Evolutionary conservation across 1,140 invertebrate species (phyloP).

Genomic region (Drosophila baimaii): DNA sequence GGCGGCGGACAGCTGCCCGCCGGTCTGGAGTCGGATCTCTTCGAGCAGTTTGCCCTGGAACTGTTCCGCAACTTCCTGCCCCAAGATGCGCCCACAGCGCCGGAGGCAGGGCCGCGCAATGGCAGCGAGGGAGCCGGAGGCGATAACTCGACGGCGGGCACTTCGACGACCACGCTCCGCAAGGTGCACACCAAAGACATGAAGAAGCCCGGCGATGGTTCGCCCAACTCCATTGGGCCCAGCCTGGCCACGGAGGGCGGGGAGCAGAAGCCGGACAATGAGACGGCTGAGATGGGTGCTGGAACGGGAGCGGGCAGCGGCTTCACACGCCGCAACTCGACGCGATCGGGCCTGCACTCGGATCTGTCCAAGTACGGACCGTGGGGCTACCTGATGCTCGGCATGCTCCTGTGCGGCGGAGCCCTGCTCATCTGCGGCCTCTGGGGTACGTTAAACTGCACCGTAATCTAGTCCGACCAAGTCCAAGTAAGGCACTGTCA

Average conservation of each 20-base stretch:
- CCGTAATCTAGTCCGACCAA: constrained; percentile 59
- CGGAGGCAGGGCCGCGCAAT: constrained; percentile 56
- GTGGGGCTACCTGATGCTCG: constrained; percentile 88
- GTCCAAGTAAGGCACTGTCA: constrained; percentile 71
- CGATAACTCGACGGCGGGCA: constrained; percentile 37
- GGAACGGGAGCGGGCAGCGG: constrained; percentile 52
- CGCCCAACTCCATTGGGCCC: constrained; percentile 64
- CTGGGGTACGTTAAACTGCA: constrained; percentile 85
- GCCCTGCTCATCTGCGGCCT: constrained; percentile 88
- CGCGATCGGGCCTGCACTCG: constrained; percentile 75
- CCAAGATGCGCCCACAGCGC: constrained; percentile 65
- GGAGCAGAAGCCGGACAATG: constrained; percentile 53
- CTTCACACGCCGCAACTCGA: constrained; percentile 75
- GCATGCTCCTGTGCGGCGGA: constrained; percentile 87
- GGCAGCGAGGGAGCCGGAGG: constrained; percentile 27
- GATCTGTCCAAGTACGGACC: constrained; percentile 87
- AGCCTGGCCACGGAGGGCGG: constrained; percentile 8
- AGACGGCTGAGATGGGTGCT: constrained; percentile 37
- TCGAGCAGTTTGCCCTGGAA: constrained; percentile 80
- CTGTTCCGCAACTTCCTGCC: constrained; percentile 78
- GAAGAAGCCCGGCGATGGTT: constrained; percentile 67
- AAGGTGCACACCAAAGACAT: constrained; percentile 79
- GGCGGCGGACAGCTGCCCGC: constrained; percentile 67
- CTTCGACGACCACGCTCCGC: constrained; percentile 60
- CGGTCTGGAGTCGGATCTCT: constrained; percentile 70